Evolutionary conservation across 2,888 invertebrate species (phyloP).

Genomic region (Nezara viridula): DNA sequence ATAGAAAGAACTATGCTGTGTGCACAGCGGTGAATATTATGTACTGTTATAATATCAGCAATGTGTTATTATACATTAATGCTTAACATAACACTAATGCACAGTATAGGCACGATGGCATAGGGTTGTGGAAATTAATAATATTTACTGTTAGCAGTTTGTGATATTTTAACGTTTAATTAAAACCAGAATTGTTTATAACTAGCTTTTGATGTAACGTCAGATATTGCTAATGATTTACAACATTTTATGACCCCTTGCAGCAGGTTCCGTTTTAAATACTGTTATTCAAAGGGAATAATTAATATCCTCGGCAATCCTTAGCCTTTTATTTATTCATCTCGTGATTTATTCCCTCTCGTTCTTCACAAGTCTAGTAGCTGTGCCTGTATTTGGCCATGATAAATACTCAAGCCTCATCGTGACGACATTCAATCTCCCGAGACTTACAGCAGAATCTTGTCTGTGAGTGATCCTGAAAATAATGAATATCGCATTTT

Average conservation of each 20-base stretch:
- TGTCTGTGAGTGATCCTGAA: not conserved
- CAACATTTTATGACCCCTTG: not conserved
- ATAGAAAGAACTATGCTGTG: too few species aligned
- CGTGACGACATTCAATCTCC: not conserved
- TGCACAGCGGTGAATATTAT: too few species aligned
- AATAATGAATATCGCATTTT: too few species aligned
- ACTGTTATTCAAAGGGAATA: not conserved
- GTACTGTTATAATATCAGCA: too few species aligned
- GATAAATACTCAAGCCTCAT: not conserved
- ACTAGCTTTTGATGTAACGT: not conserved
- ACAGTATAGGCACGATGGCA: too few species aligned
- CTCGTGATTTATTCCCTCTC: constrained; percentile 9
- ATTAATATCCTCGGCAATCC: not conserved
- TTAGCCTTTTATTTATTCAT: not conserved
- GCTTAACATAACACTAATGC: too few species aligned
- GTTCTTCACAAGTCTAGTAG: not conserved
- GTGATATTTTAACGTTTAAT: too few species aligned
- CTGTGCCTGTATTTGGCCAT: not conserved
- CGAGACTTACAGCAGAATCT: not conserved
- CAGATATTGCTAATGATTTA: not conserved
- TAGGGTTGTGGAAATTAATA: too few species aligned
- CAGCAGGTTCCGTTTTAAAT: not conserved
- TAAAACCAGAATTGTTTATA: too few species aligned
- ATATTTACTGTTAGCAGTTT: too few species aligned
- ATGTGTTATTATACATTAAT: too few species aligned